These are phyloP conservation scores for Arothron firmamentum DNA, from an alignment of 2,113 vertebrate species.

Conservation along the genomic window DNA sequence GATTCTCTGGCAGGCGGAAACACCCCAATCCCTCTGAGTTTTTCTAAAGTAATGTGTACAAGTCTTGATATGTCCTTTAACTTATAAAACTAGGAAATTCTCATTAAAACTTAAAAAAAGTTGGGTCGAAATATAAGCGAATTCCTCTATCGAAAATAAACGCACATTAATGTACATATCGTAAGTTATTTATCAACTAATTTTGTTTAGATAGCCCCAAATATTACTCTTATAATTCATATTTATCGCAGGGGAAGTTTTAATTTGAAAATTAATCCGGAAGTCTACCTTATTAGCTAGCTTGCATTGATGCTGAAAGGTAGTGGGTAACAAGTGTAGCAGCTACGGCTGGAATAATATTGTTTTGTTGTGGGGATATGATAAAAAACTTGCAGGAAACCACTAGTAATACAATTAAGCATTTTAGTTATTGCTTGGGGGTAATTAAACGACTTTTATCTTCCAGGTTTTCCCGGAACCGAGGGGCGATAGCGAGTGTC, in stretches of 20 bases:
- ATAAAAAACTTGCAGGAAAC: neutral
- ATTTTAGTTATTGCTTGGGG: fast-evolving
- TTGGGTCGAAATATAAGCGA: neutral
- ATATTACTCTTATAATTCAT: neutral
- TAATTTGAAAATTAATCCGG: slow-evolving; percentile 41
- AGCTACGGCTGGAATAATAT: neutral
- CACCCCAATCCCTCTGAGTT: neutral
- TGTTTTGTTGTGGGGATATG: neutral
- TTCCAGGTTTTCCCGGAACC: slow-evolving; percentile 84
- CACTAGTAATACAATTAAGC: neutral
- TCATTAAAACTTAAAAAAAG: neutral
- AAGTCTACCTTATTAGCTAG: neutral
- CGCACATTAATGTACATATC: neutral
- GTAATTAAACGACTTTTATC: slow-evolving; percentile 1
- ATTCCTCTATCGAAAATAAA: neutral
- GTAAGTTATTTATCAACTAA: neutral
- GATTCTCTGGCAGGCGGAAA: neutral
- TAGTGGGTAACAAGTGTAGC: slow-evolving; percentile 39
- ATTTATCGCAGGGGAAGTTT: neutral
- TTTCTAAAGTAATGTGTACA: neutral
- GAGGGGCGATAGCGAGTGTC: slow-evolving; percentile 83
- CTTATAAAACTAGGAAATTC: neutral
- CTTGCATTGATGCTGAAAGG: slow-evolving; percentile 15
- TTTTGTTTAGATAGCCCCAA: neutral
- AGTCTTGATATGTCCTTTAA: too few species aligned